Base-by-base conservation (phyloP, 1,140 invertebrate genomes). In the Scaptomyza graminum region DNA sequence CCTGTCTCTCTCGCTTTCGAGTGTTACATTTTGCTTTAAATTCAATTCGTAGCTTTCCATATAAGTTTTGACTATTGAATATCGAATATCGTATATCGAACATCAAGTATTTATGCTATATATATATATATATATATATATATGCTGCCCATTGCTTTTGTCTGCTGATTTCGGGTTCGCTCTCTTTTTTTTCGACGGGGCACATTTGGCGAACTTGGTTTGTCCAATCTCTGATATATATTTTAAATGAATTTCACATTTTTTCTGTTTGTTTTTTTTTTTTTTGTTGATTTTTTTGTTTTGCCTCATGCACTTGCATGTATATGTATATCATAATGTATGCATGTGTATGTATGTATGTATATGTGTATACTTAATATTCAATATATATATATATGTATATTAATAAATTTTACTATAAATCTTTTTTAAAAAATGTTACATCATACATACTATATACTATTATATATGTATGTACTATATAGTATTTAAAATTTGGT, bases 201-300 rank as follows among this genome's bases (percentile, higher is more conserved):
- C 67, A 74, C 56, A 67, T 73, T 60, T 73, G 65, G 64, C 61
- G 67, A 56, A 54, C 46, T 39, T 64, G 54, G 8, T 31, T 18
- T 31, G 47, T 57, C 54, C 68, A 59, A 71, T 71, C 54, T 41
- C 59, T 46, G 54, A 31, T 79, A 77, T 79, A 76, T 90, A 74
- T 90, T 89, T 89, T 89, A 75, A 89, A 89, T 88, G 84, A 83
- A 74, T 90, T 90, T 90, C 79, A 83, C 78, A 82, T 90, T 80
- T 39, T 51, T 51, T 51, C 46, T 25, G 50, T 44, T 55, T 46
- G 43, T 56, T 55, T 57, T 56, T 5, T 28, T 28, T 56, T 51
- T 57, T 56, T 31, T 31, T 31, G n/a, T 31, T 31, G 51, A 31
- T 16, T 31, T 31, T 31, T 31, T 31, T 5, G 5, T 31, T 31